A percentile compares a stretch with the other conserved stretches of the same genome.
phyloP scores from a whole-genome alignment of 2,797 vertebrate genomes.

The Rhabdophis nuchalis region DNA sequence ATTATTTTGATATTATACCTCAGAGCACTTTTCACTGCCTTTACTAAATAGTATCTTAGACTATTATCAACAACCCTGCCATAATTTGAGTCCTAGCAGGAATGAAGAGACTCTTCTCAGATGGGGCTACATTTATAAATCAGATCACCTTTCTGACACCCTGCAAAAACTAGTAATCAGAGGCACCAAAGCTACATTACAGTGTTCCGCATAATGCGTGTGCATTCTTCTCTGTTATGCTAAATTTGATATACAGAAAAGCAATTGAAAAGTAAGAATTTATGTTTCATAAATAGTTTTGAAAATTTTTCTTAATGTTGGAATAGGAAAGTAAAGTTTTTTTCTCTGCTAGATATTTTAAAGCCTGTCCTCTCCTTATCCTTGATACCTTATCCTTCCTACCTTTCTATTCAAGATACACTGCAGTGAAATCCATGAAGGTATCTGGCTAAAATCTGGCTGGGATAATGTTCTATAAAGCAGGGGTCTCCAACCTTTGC shows the following conservation, averaged over 20 bases:
- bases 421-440: too few species aligned
- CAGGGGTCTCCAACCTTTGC: too few species aligned
- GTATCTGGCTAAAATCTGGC: too few species aligned
- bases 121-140: not conserved
- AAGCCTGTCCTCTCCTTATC: too few species aligned
- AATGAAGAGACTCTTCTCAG: not conserved
- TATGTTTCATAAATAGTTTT: not conserved
- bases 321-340: too few species aligned
- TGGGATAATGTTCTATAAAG: too few species aligned
- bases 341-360: too few species aligned
- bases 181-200: not conserved
- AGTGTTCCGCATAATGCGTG: not conserved
- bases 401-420: too few species aligned
- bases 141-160: not conserved
- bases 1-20: not conserved
- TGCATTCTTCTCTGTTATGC: not conserved
- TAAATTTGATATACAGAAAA: not conserved
- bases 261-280: not conserved
- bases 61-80: not conserved
- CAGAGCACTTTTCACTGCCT: not conserved
- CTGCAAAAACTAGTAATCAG: not conserved
- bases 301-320: not conserved
- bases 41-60: not conserved
- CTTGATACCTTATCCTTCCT: too few species aligned
- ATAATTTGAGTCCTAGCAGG: not conserved